phyloP scores from a whole-genome alignment of 2,797 vertebrate species.

The Propithecus perrieri region DNA sequence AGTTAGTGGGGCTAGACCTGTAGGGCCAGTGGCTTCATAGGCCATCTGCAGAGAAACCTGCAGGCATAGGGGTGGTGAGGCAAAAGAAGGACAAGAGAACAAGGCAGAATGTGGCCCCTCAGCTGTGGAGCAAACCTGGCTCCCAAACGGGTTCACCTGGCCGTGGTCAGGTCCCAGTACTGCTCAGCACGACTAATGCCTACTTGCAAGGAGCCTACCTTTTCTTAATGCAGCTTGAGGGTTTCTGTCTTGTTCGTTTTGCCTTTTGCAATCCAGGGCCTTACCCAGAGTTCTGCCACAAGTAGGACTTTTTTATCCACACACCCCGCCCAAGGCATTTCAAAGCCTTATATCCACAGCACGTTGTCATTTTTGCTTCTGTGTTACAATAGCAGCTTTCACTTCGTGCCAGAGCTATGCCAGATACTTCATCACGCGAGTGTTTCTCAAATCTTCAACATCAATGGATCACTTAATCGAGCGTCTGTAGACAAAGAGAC shows the following conservation, averaged over 20 bases:
- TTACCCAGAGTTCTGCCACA: background rate
- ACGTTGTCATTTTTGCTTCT: background rate
- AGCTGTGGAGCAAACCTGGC: background rate
- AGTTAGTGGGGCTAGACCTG: background rate
- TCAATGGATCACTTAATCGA: background rate
- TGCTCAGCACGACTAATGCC: too few species aligned
- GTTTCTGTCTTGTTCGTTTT: background rate
- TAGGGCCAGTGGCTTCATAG: background rate
- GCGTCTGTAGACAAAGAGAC: background rate
- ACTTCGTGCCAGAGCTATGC: background rate
- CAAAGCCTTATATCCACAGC: background rate
- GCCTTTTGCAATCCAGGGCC: background rate
- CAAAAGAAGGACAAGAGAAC: background rate
- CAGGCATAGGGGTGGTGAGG: background rate
- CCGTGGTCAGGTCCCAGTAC: accelerated
- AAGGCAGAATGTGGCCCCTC: background rate
- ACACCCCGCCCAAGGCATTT: background rate
- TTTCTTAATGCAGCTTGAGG: background rate
- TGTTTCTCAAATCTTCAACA: background rate
- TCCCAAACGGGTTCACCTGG: background rate
- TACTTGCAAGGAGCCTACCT: background rate
- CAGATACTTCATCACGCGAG: background rate
- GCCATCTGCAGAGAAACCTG: background rate
- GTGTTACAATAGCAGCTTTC: background rate
- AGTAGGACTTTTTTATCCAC: background rate